phyloP scores from a whole-genome alignment of 2,888 invertebrate species.

The Netelia inedita region DNA sequence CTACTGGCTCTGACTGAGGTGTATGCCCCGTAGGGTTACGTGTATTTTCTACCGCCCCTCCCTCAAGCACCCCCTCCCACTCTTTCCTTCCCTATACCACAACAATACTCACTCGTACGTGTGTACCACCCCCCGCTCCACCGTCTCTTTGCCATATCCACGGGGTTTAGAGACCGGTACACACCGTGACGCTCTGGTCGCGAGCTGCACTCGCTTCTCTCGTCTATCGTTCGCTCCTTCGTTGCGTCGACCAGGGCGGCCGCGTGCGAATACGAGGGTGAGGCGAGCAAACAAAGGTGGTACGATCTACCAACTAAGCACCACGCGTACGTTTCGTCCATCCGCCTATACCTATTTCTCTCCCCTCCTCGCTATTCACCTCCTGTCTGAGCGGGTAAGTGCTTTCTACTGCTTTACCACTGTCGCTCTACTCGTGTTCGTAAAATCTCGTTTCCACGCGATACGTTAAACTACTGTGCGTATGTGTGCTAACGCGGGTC shows the following conservation, averaged over 20 bases:
- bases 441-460: conserved; percentile 72
- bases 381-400: conserved; percentile 40
- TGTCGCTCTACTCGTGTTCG: conserved; percentile 62
- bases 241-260: conserved; percentile 59
- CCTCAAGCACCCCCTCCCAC: conserved; percentile 1
- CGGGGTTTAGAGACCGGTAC: conserved; percentile 72
- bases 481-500: no score
- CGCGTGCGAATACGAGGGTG: conserved; percentile 71
- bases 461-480: no score
- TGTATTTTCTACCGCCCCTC: conserved; percentile 64
- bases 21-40: conserved; percentile 68
- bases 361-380: conserved; percentile 37
- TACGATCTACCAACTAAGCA: conserved; percentile 80
- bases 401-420: conserved; percentile 36
- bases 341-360: conserved; percentile 76
- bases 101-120: conserved; percentile 68
- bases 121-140: conserved; percentile 52
- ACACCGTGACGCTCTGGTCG: conserved; percentile 67
- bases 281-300: conserved; percentile 78
- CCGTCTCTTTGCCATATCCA: conserved; percentile 41
- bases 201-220: conserved; percentile 49
- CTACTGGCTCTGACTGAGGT: conserved; percentile 82
- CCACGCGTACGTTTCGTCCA: conserved; percentile 82
- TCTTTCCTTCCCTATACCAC: conserved; percentile 58
- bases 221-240: conserved; percentile 41